Conservation (phyloP, 1,140 invertebrate species). For the Dysdera silvatica region DNA sequence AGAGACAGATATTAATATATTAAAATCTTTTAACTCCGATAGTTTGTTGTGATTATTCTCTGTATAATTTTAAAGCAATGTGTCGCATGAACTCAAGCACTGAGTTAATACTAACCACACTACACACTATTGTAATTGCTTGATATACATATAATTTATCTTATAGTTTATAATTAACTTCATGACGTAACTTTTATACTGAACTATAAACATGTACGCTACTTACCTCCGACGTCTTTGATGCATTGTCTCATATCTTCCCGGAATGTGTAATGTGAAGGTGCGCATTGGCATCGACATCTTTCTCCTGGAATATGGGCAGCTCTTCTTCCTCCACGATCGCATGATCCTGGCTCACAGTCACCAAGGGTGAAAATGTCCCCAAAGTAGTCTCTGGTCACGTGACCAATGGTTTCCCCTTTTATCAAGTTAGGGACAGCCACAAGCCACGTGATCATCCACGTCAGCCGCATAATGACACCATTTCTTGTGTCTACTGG, state of each 20-base stretch:
- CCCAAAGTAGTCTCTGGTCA: slow-evolving; percentile 28
- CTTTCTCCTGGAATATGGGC: slow-evolving; percentile 18
- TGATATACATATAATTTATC: too few relatives aligned
- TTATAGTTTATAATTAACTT: too few relatives aligned
- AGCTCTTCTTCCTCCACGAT: neutral
- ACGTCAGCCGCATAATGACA: neutral
- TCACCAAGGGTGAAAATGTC: slow-evolving; percentile 21
- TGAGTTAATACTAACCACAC: too few relatives aligned
- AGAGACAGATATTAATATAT: too few relatives aligned
- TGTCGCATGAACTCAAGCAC: too few relatives aligned
- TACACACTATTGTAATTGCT: too few relatives aligned
- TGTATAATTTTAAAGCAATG: too few relatives aligned
- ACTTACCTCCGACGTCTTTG: slow-evolving; percentile 60
- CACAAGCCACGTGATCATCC: neutral
- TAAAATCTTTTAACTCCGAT: too few relatives aligned
- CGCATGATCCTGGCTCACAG: neutral
- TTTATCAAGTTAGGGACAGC: neutral
- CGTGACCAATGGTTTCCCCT: slow-evolving; percentile 13
- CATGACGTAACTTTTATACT: too few relatives aligned
- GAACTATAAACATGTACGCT: too few relatives aligned
- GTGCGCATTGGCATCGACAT: slow-evolving; percentile 53
- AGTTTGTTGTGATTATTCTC: too few relatives aligned
- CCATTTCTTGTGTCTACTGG: too few relatives aligned
- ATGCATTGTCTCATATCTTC: slow-evolving; percentile 62
- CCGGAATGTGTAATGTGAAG: slow-evolving; percentile 54